Percentiles rank a stretch among this genome's conserved stretches.
These are phyloP conservation scores for Trypoxylon attenuatum DNA, from an alignment of 2,888 invertebrate species.

Conservation along the genomic window DNA sequence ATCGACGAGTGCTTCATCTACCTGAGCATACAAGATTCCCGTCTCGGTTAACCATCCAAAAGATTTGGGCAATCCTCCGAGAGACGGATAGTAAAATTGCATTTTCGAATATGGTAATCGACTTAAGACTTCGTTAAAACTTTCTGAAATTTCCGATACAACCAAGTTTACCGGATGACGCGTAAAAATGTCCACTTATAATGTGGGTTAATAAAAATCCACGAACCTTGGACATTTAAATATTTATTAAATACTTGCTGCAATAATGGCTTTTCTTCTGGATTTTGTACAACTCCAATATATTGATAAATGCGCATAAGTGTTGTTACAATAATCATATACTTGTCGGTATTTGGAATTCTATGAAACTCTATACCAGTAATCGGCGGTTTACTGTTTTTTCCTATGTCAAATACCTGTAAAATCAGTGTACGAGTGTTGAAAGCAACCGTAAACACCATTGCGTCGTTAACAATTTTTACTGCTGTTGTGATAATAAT, in stretches of 20 bases:
- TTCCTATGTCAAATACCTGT: conserved; percentile 92
- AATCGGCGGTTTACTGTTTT: conserved; percentile 85
- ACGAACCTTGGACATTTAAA: conserved; percentile 81
- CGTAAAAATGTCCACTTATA: background rate
- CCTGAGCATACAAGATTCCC: conserved; percentile 88
- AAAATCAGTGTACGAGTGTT: conserved; percentile 51
- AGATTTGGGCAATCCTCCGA: conserved; percentile 81
- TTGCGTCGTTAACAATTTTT: background rate
- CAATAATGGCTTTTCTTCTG: conserved; percentile 87
- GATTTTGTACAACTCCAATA: conserved; percentile 82
- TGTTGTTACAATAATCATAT: conserved; percentile 89
- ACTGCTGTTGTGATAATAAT: background rate
- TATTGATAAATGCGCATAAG: conserved; percentile 91
- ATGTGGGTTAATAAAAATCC: background rate
- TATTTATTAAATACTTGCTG: conserved; percentile 87
- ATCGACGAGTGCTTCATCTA: conserved; percentile 70
- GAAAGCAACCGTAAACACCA: no score
- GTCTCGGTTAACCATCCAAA: conserved; percentile 93
- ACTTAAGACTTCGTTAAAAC: conserved; percentile 84
- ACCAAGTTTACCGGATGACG: conserved; percentile 17
- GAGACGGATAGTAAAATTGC: conserved; percentile 84
- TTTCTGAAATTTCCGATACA: conserved; percentile 66
- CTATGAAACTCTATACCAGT: conserved; percentile 92
- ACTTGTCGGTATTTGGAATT: conserved; percentile 83
- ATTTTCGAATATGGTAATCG: conserved; percentile 86